These are phyloP conservation scores for Monochamus alternatus DNA, from an alignment of 2,888 invertebrate genomes.

Conservation along the genomic window DNA sequence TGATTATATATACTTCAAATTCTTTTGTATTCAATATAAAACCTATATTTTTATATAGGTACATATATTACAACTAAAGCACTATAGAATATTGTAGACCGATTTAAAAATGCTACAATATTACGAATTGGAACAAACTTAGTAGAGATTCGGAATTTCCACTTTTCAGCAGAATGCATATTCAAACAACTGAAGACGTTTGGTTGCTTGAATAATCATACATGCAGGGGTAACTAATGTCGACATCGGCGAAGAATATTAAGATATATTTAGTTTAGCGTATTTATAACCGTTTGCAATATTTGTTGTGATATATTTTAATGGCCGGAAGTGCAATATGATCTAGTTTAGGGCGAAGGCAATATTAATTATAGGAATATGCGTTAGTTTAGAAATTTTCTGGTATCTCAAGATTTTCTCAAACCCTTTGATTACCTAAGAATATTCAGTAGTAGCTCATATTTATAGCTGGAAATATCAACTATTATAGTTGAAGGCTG, in stretches of 20 bases:
- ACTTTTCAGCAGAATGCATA: neutral
- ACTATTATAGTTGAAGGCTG: no score
- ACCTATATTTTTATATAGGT: no score
- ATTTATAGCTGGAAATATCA: no score
- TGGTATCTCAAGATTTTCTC: conserved; percentile 6
- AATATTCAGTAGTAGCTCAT: no score
- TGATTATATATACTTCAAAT: no score
- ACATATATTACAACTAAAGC: no score
- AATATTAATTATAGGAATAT: conserved; percentile 54
- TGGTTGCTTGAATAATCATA: neutral
- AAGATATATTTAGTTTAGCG: conserved; percentile 24
- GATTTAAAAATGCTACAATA: no score
- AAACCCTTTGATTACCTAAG: no score
- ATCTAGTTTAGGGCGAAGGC: conserved; percentile 44
- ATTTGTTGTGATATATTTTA: conserved; percentile 65
- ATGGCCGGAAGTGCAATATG: conserved; percentile 69
- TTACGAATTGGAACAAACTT: neutral
- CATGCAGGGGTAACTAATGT: neutral
- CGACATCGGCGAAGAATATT: neutral
- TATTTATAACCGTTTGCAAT: conserved; percentile 41
- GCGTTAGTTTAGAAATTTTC: conserved; percentile 30
- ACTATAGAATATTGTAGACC: no score
- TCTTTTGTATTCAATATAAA: no score
- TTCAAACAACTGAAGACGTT: neutral
- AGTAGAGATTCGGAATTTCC: neutral